These are phyloP conservation scores for Parnassius mnemosyne DNA, from an alignment of 2,888 invertebrate species.

Conservation along the genomic window DNA sequence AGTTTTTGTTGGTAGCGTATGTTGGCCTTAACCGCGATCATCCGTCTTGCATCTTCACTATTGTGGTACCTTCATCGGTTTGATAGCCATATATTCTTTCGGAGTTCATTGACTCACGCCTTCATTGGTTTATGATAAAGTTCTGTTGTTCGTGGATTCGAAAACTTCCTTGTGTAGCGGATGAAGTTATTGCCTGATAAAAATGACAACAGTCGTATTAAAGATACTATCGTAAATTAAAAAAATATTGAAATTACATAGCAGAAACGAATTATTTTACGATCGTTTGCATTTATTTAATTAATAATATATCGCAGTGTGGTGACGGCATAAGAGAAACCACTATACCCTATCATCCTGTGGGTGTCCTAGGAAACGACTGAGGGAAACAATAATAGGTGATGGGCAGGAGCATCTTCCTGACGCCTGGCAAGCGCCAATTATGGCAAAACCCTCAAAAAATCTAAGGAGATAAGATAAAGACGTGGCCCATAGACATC, in stretches of 20 bases:
- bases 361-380: too few relatives aligned
- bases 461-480: too few relatives aligned
- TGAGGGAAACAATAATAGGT: too few relatives aligned
- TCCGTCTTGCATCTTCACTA: constrained; percentile 43
- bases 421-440: too few relatives aligned
- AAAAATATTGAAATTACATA: too few relatives aligned
- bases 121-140: constrained; percentile 14
- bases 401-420: too few relatives aligned
- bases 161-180: not conserved
- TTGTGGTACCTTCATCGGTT: constrained; percentile 35
- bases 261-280: not conserved
- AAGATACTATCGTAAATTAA: too few relatives aligned
- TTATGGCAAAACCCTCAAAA: too few relatives aligned
- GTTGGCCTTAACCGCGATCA: constrained; percentile 38
- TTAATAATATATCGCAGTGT: not conserved
- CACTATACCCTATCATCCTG: too few relatives aligned
- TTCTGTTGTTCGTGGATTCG: constrained; percentile 3
- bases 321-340: not conserved
- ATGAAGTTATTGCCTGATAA: not conserved
- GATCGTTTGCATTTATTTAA: not conserved
- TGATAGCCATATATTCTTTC: constrained; percentile 33
- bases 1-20: constrained; percentile 29
- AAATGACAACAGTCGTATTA: not conserved
- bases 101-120: constrained; percentile 18
- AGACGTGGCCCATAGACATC: too few relatives aligned